Base-by-base conservation (phyloP, 2,888 invertebrate genomes). In the Epistrophe eligans region DNA sequence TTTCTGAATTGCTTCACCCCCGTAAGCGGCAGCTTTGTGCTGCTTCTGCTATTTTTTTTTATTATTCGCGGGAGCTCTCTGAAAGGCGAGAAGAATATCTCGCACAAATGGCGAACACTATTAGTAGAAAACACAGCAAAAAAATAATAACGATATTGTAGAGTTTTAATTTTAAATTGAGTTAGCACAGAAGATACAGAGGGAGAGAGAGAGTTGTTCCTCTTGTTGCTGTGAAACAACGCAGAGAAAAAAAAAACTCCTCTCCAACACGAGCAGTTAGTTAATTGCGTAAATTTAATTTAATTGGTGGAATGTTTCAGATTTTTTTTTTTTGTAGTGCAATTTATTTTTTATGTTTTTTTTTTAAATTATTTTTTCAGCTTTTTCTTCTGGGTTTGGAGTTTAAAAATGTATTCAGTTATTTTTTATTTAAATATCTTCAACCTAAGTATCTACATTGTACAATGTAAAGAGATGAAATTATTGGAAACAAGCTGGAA, bases 81-180 rank as follows among this genome's bases (percentile, higher is more conserved):
- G n/a, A n/a, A n/a, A n/a, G 72, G 76, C 58, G 58, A 67, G 40
- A 38, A 58, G 32, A 80, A 72, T 66, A 57, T 43, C 60, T 66
- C 76, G 48, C 77, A 80, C 72, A 77, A 85, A 80, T 73, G 72
- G 81, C 55, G 77, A 60, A 87, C 85, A 85, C 82, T 82, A 85
- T 85, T 82, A 77, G 85, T 64, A 58, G 64, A 32, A 28, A 58
- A 79, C 79, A 55, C 43, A 50, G 35, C 19, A 67, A 38, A 67
- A 35, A 67, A 13, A 67, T 15, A 38, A 67, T 35, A 67, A 48
- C 24, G 43, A 35, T 32, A 74, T 81, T 70, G 55, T 64, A 82
- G 74, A 87, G 70, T 82, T 87, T 82, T 82, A 76, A 79, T 77
- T 87, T 82, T 74, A 82, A 87, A 87, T 87, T 87, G 82, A 87